A percentile compares a stretch with the other conserved stretches of the same genome.
These are phyloP conservation scores for Paraescarpia echinospica DNA, from an alignment of 1,140 invertebrate genomes.

Conservation along the genomic window DNA sequence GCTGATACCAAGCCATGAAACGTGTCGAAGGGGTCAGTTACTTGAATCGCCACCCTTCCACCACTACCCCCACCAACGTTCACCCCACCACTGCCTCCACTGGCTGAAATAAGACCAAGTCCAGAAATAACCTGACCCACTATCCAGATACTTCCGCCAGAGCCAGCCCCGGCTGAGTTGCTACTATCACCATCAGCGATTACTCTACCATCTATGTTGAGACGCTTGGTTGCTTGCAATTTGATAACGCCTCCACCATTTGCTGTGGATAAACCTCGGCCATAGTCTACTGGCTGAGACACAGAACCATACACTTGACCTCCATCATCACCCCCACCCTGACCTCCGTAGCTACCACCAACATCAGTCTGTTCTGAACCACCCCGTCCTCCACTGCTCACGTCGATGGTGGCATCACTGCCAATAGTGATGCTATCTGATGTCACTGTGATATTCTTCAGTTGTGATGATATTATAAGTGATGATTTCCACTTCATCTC, in stretches of 20 bases:
- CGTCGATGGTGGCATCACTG: conserved; percentile 36
- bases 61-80: conserved; percentile 39
- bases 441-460: conserved; percentile 31
- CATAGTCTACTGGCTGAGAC: conserved; percentile 31
- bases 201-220: conserved; percentile 37
- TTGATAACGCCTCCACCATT: conserved; percentile 40
- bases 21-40: conserved; percentile 25
- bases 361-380: conserved; percentile 16
- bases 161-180: conserved; percentile 32
- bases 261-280: conserved; percentile 33
- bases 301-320: conserved; percentile 36
- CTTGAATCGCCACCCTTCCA: conserved; percentile 38
- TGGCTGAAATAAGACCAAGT: conserved; percentile 36
- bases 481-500: conserved; percentile 37
- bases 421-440: conserved; percentile 36
- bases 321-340: conserved; percentile 32
- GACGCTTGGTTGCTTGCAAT: conserved; percentile 25
- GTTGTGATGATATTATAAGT: conserved; percentile 24
- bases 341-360: conserved; percentile 42
- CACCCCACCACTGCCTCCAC: conserved; percentile 33
- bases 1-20: conserved; percentile 35
- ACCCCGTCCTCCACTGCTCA: conserved; percentile 28
- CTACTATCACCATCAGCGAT: conserved; percentile 32
- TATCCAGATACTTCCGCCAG: conserved; percentile 41
- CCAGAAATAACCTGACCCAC: conserved; percentile 35